Percentiles rank a stretch among this genome's conserved stretches.
phyloP scores from a whole-genome alignment of 2,113 vertebrate genomes.

The Aldabrachelys gigantea region DNA sequence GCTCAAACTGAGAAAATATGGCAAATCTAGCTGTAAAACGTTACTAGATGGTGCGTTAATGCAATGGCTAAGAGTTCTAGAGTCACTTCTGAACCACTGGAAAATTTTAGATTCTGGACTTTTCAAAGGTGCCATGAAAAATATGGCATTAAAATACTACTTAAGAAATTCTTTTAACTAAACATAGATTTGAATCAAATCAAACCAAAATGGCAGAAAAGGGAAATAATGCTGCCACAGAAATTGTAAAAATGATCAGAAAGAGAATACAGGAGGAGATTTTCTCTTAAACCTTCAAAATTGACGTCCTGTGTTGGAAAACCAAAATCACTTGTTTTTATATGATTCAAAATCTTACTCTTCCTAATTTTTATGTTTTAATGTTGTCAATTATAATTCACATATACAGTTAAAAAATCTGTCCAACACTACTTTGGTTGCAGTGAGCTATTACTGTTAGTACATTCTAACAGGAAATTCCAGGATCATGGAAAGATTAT shows the following conservation, averaged over 20 bases:
- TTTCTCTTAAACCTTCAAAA: neutral
- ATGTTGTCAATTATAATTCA: neutral
- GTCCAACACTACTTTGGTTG: neutral
- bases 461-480: neutral
- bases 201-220: neutral
- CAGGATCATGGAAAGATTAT: neutral
- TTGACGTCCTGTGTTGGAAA: neutral
- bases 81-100: neutral
- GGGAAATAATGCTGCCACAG: neutral
- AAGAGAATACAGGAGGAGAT: neutral
- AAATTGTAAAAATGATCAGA: neutral
- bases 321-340: neutral
- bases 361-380: neutral
- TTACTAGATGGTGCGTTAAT: neutral
- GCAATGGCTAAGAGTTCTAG: neutral
- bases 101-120: neutral
- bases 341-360: neutral
- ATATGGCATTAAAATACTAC: neutral
- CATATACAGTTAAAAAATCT: neutral
- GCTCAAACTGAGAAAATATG: neutral
- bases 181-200: neutral
- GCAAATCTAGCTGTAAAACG: neutral
- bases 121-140: neutral
- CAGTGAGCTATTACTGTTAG: neutral
- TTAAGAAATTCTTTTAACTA: neutral